phyloP scores from a whole-genome alignment of 2,113 vertebrate species.

The Typhlomys cinereus region DNA sequence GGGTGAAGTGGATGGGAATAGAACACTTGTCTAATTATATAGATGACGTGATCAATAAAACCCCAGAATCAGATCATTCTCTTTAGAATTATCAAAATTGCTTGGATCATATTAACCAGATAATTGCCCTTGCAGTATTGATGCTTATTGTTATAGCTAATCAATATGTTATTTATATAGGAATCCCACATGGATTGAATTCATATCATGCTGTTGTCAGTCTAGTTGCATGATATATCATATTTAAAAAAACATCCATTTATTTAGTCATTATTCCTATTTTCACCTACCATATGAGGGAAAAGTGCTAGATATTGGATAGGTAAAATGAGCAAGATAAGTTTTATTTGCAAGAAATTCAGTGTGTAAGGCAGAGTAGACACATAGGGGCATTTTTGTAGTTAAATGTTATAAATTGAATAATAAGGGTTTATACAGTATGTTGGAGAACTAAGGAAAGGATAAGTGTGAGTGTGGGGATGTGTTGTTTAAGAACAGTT shows the following conservation, averaged over 20 bases:
- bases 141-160: background rate
- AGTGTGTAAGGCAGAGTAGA: background rate
- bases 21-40: slow-evolving; percentile 16
- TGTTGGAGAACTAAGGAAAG: background rate
- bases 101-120: background rate
- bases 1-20: background rate
- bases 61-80: background rate
- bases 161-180: background rate
- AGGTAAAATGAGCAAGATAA: background rate
- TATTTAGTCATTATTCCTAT: background rate
- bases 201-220: background rate
- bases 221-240: background rate
- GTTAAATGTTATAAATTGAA: background rate
- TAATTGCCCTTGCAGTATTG: background rate
- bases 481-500: background rate
- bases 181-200: background rate
- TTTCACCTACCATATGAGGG: background rate
- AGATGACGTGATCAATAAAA: background rate
- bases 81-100: slow-evolving; percentile 11
- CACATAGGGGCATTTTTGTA: background rate
- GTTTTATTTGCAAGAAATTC: background rate
- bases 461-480: background rate
- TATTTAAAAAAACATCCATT: background rate
- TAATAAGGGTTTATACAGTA: no score
- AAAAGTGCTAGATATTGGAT: background rate